Evolutionary conservation across 1,140 invertebrate species (phyloP), one percentile per base, ranked within the genome.

Genomic region (Musca domestica): DNA sequence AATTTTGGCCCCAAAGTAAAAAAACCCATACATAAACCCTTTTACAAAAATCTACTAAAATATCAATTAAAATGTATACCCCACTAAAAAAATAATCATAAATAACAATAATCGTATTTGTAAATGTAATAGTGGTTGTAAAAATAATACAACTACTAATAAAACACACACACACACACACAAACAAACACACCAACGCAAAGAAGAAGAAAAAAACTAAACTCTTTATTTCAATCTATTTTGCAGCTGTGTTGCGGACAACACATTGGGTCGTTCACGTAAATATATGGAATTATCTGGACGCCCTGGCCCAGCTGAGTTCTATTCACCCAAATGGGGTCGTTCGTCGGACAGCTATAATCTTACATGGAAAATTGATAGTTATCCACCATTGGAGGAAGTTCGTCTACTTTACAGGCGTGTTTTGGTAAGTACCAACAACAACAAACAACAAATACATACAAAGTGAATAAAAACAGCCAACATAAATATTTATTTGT

Each of bases 271-370:
- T 27, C 82, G 87, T 2, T 87, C 88, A 2, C 86, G 87, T 34
- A 87, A 87, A 70, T 88, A 88, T 75, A 88, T 89, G 72, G 88
- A 88, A 73, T 81, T 89, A 63, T 87, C 87, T 2, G 88, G 88
- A 0, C 85, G 88, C 51, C 88, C 88, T 0, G 87, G 88, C n/a
- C 86, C 88, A 12, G 87, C 88, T 20, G 82, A 85, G 58, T 88
- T 90, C 76, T 84, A 86, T 12, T 88, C 87, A 15, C 83, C 87
- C 7, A 85, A 85, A 46, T 85, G 88, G 70, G 87, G 88, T 12
- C 82, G 84, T 25, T 74, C 81, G 9, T 80, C 85, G 25, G 80
- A 84, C 68, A 81, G 84, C 25, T 89, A 89, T 80, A 85, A 86
- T 68, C 78, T 89, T 27, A 83, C 84, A 69, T 89, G 88, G 83